Evolutionary conservation across 2,888 invertebrate genomes (phyloP), one percentile per base, ranked within the genome.

Genomic region (Parnassius smintheus): DNA sequence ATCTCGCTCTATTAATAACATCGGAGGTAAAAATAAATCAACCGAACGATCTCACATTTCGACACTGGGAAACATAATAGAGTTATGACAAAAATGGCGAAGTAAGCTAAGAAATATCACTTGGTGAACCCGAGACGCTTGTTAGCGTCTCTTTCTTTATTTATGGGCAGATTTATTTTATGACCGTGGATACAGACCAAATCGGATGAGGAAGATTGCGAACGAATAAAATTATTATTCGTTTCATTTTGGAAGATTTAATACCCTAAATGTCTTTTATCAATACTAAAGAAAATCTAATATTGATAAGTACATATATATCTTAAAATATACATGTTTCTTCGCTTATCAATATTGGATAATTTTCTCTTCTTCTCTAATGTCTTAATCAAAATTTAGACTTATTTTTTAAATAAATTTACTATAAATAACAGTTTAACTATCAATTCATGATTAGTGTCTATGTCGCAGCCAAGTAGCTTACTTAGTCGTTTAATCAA

Each of bases 151-250:
- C 78, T 81, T 77, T 74, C 79, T 87, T 91, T 92, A 92, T 92
- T 92, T 92, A 92, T 91, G 90, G 73, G 83, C 84, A 88, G 91
- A 91, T 92, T 92, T 92, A 91, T 91, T 92, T 91, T 91, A 91
- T 91, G 85, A 76, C 85, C 83, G 78, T 76, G 80, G 81, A 86
- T 67, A 70, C 77, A 73, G 76, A 70, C 70, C 71, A 78, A 81
- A 83, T 87, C 83, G 76, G 83, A 86, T 82, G 78, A 81, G 77
- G 72, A 75, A 76, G 75, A 74, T 74, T 73, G 70, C 72, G 71
- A 74, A 74, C 71, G 73, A 80, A 78, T 79, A 82, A 82, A 82
- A 80, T 78, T 76, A 76, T 70, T 73, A 75, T 74, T 73, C 13
- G n/a, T 13, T 11, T 49, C 13, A 13, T 49, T 12, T n/a, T n/a